Base-by-base conservation (phyloP, 2,113 vertebrate genomes). In the Melanotaenia duboulayi region DNA sequence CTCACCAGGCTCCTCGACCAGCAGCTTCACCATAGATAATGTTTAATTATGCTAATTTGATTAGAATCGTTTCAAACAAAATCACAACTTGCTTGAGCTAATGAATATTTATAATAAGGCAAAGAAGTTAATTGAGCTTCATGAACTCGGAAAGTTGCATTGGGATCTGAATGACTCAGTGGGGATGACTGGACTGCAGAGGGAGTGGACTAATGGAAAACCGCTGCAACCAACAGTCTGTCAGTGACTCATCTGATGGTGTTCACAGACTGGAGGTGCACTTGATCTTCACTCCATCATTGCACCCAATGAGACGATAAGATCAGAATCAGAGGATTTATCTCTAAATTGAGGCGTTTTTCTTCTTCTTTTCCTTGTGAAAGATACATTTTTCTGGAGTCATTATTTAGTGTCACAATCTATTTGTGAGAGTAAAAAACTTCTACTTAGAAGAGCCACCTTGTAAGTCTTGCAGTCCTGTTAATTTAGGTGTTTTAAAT, bases 11-110 rank as follows among this genome's bases (percentile, higher is more conserved):
- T 23, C 76, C 82, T 65, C 17, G 72, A 74, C 81, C 80, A 71
- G 57, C 71, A 46, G 75, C 68, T 64, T 85, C 69, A 78, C 75
- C 88, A 81, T 59, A 85, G 85, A 89, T 90, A 90, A 91, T 90
- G 83, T 85, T 89, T 89, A 80, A 92, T 91, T 90, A 91, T 92
- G 86, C 74, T 86, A 87, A 90, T 90, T 82, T 20, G 51, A 82
- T 88, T 79, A 77, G 75, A 90, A 87, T 89, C 74, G 64, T 82
- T 87, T 69, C 65, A 72, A 85, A 86, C 71, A 71, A 71, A 88
- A 83, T 83, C 86, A 89, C 87, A 89, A 81, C 76, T 82, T 75
- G 74, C 74, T 71, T 46, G 40, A 60, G 71, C 66, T 82, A 81
- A 90, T 90, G 80, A 90, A 90, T 90, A 92, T 90, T 83, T 83